These are phyloP conservation scores for Sclerodermus sp. DNA, from an alignment of 2,888 invertebrate genomes.

Conservation along the genomic window DNA sequence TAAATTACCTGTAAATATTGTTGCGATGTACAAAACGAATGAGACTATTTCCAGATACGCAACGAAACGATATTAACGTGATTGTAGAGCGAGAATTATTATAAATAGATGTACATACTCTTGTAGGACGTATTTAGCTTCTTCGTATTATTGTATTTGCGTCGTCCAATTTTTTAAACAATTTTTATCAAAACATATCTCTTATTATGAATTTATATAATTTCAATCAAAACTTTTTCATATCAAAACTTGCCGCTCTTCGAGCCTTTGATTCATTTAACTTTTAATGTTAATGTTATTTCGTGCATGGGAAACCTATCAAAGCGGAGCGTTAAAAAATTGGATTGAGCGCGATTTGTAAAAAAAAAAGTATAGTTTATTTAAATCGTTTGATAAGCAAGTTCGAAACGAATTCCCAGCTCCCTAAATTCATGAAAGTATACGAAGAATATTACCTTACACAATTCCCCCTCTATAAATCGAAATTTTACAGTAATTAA, in stretches of 20 bases:
- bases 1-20: constrained; percentile 56
- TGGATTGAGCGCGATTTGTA: constrained; percentile 23
- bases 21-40: constrained; percentile 50
- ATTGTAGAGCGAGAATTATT: constrained; percentile 46
- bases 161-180: constrained; percentile 27
- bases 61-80: constrained; percentile 40
- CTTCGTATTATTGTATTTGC: constrained; percentile 31
- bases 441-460: constrained; percentile 40
- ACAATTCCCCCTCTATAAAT: constrained; percentile 28
- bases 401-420: constrained; percentile 36
- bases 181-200: too few species aligned
- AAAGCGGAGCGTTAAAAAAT: constrained; percentile 22
- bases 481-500: constrained; percentile 27
- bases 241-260: too few species aligned
- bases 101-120: constrained; percentile 52
- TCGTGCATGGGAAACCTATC: too few species aligned
- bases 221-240: too few species aligned
- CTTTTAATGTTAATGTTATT: too few species aligned
- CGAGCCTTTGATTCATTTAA: too few species aligned
- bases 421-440: constrained; percentile 49
- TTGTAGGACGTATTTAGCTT: constrained; percentile 44
- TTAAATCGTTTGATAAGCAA: constrained; percentile 45
- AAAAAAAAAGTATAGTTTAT: constrained; percentile 37
- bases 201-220: too few species aligned
- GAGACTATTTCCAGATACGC: constrained; percentile 35